phyloP scores from a whole-genome alignment of 2,113 vertebrate species.

The Herpetotheres cachinnans region DNA sequence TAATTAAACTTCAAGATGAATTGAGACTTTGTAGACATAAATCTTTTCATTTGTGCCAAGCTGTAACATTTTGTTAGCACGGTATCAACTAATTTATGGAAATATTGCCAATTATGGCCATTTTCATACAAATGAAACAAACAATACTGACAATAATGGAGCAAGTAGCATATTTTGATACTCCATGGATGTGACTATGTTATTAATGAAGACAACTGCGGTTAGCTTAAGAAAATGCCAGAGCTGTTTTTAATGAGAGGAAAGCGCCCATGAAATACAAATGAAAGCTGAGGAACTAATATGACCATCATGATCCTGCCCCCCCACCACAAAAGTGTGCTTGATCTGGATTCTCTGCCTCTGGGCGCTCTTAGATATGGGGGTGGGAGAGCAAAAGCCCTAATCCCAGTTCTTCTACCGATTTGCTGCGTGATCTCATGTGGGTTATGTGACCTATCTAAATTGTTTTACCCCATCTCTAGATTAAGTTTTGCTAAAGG shows the following conservation, averaged over 20 bases:
- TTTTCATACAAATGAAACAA: neutral
- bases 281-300: neutral
- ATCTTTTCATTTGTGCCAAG: slow-evolving; percentile 30
- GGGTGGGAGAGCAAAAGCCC: neutral
- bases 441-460: neutral
- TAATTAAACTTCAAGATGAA: slow-evolving; percentile 67
- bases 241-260: neutral
- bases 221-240: neutral
- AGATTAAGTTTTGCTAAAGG: neutral
- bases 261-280: neutral
- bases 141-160: neutral
- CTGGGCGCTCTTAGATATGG: neutral
- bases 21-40: slow-evolving; percentile 6
- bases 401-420: neutral
- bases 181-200: neutral
- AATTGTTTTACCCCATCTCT: neutral
- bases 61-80: neutral
- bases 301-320: accelerated
- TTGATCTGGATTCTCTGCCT: neutral
- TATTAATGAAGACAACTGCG: neutral
- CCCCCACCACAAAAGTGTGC: accelerated
- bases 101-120: slow-evolving; percentile 3
- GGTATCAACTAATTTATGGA: neutral
- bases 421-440: neutral
- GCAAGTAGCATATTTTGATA: neutral